A percentile compares a stretch with the other conserved stretches of the same genome.
These are phyloP conservation scores for Hylomyscus alleni DNA, from an alignment of 2,797 vertebrate genomes.

Conservation along the genomic window DNA sequence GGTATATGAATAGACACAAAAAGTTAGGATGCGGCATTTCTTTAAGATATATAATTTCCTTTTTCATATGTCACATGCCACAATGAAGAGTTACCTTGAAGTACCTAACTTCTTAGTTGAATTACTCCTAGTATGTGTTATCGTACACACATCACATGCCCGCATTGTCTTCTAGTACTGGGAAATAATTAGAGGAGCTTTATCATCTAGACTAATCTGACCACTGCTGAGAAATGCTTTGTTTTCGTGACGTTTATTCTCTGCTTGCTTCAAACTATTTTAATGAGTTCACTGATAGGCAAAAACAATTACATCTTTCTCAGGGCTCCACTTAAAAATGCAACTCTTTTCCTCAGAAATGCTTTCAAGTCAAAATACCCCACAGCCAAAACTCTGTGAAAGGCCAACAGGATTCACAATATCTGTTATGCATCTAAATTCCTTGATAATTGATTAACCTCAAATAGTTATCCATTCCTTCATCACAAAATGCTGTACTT, in stretches of 20 bases:
- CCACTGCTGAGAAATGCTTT: background rate
- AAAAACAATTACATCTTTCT: slow-evolving; percentile 34
- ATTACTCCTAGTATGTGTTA: background rate
- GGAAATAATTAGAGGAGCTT: slow-evolving; percentile 1
- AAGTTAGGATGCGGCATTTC: background rate
- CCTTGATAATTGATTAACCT: slow-evolving; percentile 64
- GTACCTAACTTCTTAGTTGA: background rate
- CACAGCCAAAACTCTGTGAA: slow-evolving; percentile 47
- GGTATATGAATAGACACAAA: background rate
- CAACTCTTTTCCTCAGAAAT: slow-evolving; percentile 19
- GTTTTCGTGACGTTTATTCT: background rate
- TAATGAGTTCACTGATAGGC: background rate
- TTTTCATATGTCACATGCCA: background rate
- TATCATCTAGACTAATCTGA: background rate
- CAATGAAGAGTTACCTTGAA: slow-evolving; percentile 13
- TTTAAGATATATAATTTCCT: slow-evolving; percentile 1
- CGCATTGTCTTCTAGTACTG: background rate
- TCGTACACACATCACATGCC: background rate
- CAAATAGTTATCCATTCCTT: slow-evolving; percentile 24
- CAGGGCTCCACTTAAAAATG: background rate
- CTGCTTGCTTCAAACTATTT: background rate
- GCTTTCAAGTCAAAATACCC: slow-evolving; percentile 53
- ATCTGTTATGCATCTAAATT: slow-evolving; percentile 51
- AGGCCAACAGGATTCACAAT: slow-evolving; percentile 33
- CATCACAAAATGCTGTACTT: background rate